Evolutionary conservation across 30 jellyfish, hydroid and myxozoan genomes (phyloP).

Genomic region (Sanderia malayensis): DNA sequence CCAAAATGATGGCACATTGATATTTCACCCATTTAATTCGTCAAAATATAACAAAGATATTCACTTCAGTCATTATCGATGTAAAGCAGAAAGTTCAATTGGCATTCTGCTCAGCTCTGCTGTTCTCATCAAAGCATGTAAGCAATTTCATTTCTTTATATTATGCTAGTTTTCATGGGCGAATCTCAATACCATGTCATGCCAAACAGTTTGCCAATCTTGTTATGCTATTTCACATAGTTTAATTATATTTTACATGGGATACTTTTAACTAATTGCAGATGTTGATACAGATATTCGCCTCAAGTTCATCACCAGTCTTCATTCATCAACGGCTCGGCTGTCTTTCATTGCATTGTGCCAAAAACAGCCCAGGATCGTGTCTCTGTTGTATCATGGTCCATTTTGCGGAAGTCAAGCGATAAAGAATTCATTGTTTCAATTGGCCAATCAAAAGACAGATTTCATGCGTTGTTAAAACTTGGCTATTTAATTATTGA

Average conservation of each 20-base stretch:
- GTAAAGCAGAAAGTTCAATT: constrained; percentile 58
- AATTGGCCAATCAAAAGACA: constrained; percentile 47
- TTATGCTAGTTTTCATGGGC: too few relatives aligned
- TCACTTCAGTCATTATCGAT: constrained; percentile 66
- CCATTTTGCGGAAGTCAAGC: constrained; percentile 42
- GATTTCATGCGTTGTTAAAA: constrained; percentile 56
- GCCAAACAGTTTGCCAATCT: too few relatives aligned
- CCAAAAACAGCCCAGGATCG: constrained; percentile 38
- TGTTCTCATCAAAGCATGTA: constrained; percentile 73
- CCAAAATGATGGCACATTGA: constrained; percentile 43
- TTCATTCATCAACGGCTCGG: constrained; percentile 62
- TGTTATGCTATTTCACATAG: too few relatives aligned
- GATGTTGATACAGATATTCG: constrained; percentile 74
- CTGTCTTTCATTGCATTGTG: constrained; percentile 68
- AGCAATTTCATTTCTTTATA: neutral
- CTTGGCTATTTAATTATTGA: constrained; percentile 55
- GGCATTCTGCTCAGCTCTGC: constrained; percentile 72
- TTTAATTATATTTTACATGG: too few relatives aligned
- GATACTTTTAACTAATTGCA: too few relatives aligned
- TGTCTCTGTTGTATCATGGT: constrained; percentile 73
- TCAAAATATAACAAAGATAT: constrained; percentile 22
- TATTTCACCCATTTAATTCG: constrained; percentile 66
- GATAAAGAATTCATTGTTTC: constrained; percentile 27
- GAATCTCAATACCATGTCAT: too few relatives aligned
- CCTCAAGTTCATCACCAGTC: constrained; percentile 83